A percentile compares a stretch with the other conserved stretches of the same genome.
Conservation (phyloP, 2,797 vertebrate species). For the Xenentodon cancila region DNA sequence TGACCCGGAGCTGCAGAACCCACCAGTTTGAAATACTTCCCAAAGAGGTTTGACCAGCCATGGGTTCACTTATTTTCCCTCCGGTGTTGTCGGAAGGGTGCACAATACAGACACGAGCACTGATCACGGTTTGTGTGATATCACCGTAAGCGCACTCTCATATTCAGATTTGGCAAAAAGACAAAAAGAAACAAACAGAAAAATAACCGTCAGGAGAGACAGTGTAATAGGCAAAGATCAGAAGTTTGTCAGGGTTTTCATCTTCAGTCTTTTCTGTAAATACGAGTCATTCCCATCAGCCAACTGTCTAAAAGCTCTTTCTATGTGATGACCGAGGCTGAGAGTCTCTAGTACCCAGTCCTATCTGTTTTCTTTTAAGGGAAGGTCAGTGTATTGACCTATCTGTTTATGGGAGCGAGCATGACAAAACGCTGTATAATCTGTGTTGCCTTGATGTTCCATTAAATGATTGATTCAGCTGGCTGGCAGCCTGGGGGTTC, state of each 20-base stretch:
- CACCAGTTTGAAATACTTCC: no score
- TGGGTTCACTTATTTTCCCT: no score
- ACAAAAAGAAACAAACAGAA: no score
- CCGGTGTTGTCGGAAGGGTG: no score
- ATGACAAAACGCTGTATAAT: conserved; percentile 84
- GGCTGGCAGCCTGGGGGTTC: conserved; percentile 49
- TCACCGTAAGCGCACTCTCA: no score
- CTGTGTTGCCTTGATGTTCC: conserved; percentile 95
- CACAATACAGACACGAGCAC: no score
- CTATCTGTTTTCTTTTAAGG: conserved; percentile 73
- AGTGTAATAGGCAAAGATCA: no score
- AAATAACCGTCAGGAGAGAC: no score
- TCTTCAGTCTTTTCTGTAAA: neutral
- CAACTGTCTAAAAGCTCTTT: conserved; percentile 47
- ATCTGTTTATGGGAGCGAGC: conserved; percentile 77
- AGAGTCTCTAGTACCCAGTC: conserved; percentile 43
- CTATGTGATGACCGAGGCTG: conserved; percentile 55
- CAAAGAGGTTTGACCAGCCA: no score
- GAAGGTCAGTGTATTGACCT: conserved; percentile 90
- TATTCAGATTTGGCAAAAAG: no score
- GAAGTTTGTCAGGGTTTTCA: neutral
- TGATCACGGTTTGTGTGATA: no score
- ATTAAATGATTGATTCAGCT: conserved; percentile 96
- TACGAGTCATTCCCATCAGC: conserved; percentile 30
- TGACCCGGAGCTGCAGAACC: no score